Base-by-base conservation (phyloP, 2,888 invertebrate genomes). In the Lymantria dispar region DNA sequence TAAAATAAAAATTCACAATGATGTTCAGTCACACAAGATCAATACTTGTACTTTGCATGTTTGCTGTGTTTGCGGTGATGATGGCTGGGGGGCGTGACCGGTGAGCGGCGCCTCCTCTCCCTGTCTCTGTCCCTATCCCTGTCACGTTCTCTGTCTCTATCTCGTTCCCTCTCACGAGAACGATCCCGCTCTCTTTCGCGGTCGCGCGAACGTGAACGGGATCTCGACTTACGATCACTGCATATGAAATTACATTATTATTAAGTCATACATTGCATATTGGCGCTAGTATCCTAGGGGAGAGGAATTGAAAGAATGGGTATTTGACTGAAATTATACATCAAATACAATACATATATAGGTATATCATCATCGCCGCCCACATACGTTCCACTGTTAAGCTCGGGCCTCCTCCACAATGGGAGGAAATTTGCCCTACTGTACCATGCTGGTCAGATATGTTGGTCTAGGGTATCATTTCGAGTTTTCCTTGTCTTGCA, bases 31-130 rank as follows among this genome's bases (percentile, higher is more conserved):
- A 38, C 12, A 12, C 38, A n/a, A 7, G 22, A 38, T 76, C 62
- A 89, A 70, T 90, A 89, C 65, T 90, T 91, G 56, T 91, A 87
- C 68, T 91, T 91, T 46, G 85, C 69, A 60, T 91, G 91, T 59
- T 91, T 91, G 55, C 64, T 65, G 63, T 90, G 90, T 53, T 89
- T 89, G 47, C 87, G 72, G 56, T 87, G 87, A 43, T 86, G 86
- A 61, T 85, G 86, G 1, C 70, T 60, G 29, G 88, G 89, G 31
- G 89, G 88, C 70, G 91, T 85, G 76, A 85, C 79, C 12, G 89
- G 85, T 43, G 86, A 85, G 11, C 86, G 81, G 9, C 85, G 74
- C 39, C 88, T 65, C 33, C 70, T 74, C 57, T 68, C 87, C 37
- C 70, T 75, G 58, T 67, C 87, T 10, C 72, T 74, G 48, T 70